Conservation (phyloP, 2,797 vertebrate genomes). For the Orestias chungarensis region DNA sequence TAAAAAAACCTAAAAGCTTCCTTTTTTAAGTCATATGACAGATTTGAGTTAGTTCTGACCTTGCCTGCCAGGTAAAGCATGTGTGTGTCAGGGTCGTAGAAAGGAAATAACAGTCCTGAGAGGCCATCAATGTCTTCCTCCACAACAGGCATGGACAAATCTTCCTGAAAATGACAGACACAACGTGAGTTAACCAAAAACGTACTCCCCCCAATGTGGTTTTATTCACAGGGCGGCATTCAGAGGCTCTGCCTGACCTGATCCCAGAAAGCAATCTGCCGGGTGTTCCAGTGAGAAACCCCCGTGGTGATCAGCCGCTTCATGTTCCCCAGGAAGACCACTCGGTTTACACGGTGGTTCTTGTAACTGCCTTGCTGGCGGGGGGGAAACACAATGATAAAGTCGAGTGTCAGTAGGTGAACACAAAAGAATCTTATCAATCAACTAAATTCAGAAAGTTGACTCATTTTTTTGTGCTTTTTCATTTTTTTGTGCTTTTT, state of each 20-base stretch:
- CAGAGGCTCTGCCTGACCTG: slow-evolving; percentile 84
- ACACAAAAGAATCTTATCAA: too few relatives aligned
- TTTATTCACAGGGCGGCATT: slow-evolving; percentile 17
- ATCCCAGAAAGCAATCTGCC: slow-evolving; percentile 98
- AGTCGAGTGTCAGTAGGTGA: slow-evolving; percentile 5
- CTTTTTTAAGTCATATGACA: background rate
- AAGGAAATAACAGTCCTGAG: slow-evolving; percentile 95
- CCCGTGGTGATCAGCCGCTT: slow-evolving; percentile 95
- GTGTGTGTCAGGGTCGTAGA: slow-evolving; percentile 96
- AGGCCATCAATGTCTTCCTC: slow-evolving; percentile 98
- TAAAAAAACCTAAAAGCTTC: background rate
- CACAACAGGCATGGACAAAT: slow-evolving; percentile 91
- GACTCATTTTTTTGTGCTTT: slow-evolving; percentile 1
- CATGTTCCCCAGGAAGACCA: slow-evolving; percentile 94
- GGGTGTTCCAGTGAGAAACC: slow-evolving; percentile 97
- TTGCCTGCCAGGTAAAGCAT: slow-evolving; percentile 98
- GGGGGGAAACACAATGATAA: slow-evolving; percentile 15
- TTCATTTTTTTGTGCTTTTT: too few relatives aligned
- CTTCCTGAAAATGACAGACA: slow-evolving; percentile 83
- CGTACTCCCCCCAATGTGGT: slow-evolving; percentile 23
- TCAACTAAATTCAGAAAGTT: background rate
- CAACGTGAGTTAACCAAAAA: slow-evolving; percentile 30
- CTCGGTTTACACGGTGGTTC: slow-evolving; percentile 95
- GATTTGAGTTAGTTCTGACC: slow-evolving; percentile 72
- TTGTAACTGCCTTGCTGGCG: slow-evolving; percentile 92